phyloP scores from a whole-genome alignment of 2,113 vertebrate genomes.

The Burhinus bistriatus region DNA sequence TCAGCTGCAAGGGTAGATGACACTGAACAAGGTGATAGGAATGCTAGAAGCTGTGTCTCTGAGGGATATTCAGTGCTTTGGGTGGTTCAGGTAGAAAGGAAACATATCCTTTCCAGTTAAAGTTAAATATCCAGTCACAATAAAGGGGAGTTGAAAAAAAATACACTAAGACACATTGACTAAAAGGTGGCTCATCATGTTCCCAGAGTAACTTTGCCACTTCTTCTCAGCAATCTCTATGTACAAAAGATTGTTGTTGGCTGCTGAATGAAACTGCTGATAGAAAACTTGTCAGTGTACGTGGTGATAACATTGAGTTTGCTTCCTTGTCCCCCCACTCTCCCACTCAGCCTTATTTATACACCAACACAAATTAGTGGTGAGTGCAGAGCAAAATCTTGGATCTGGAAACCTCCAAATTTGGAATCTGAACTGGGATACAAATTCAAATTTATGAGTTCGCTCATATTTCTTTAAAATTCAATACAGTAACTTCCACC shows the following conservation, averaged over 20 bases:
- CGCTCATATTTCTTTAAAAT: neutral
- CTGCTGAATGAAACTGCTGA: neutral
- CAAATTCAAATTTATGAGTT: neutral
- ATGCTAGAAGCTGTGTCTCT: neutral
- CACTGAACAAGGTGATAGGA: neutral
- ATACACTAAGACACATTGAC: neutral
- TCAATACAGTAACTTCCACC: neutral
- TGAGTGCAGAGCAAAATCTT: neutral
- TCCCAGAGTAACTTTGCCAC: neutral
- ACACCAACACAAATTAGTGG: neutral
- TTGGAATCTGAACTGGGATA: neutral
- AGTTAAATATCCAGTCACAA: neutral
- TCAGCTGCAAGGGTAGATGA: neutral
- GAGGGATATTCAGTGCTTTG: neutral
- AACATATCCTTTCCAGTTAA: neutral
- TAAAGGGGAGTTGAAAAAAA: neutral
- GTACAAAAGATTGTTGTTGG: neutral
- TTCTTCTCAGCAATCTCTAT: neutral
- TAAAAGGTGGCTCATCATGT: neutral
- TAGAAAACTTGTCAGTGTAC: neutral
- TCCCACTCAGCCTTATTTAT: neutral
- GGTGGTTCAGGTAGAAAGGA: neutral
- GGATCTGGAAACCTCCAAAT: neutral
- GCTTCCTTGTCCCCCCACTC: neutral
- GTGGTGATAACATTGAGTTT: neutral